Base-by-base conservation (phyloP, 2,888 invertebrate species). In the Hydrotaea cyrtoneurina region DNA sequence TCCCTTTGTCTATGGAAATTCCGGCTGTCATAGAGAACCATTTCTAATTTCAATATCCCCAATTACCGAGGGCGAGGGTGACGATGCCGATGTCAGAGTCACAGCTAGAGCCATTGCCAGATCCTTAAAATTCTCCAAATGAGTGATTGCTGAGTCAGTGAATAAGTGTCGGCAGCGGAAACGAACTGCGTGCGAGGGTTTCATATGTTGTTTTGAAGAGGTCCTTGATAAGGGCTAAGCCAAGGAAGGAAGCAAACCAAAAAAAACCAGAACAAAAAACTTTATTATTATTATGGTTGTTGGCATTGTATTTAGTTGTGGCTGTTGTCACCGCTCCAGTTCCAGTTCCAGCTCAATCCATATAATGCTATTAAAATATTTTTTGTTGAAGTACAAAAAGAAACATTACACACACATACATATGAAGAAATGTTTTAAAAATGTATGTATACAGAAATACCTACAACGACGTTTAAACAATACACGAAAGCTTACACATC, bases 91-190 rank as follows among this genome's bases (percentile, higher is more conserved):
- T 21, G 19, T 1, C 5, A 21, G 19, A 17, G 31, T 31, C 31
- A 31, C 39, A 11, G 39, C 39, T 10, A 13, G 11, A 13, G 11
- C 13, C 7, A 39, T 39, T 64, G 59, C 59, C 59, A 26, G 59
- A 26, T 23, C 23, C 59, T 59, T 26, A 59, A 23, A 36, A 36
- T 64, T 46, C 26, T 31, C 19, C 43, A 59, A 76, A 75, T 17
- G 46, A 81, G 78, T 73, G 71, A 78, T 71, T 76, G 81, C 78
- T 84, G 84, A 84, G 57, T 84, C 75, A 76, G 81, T 73, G 78
- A 66, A 59, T 80, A 81, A 78, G 78, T 85, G 84, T 85, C 76
- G 76, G 78, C 62, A 69, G 59, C 62, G 39, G 53, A 75, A 77
- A 53, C 59, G 43, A 55, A 26, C 11, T 50, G 8, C n/a, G 26